phyloP scores from a whole-genome alignment of 2,888 invertebrate genomes.

The Rhorus exstirpatorius region DNA sequence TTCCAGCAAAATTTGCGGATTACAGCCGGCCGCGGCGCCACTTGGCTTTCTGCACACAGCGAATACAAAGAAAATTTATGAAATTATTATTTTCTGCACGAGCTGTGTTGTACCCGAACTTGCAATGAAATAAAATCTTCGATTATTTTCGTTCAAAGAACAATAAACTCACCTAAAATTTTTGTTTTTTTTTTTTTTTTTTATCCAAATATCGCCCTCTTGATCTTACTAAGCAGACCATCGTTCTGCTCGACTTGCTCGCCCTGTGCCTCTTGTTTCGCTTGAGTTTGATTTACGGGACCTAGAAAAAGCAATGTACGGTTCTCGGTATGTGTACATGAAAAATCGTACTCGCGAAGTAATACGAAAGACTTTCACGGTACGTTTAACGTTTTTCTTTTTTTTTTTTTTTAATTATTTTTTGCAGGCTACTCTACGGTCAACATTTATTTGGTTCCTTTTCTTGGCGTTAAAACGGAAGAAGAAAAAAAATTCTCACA shows the following conservation, averaged over 20 bases:
- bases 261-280: conserved; percentile 83
- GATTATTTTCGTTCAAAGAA: neutral
- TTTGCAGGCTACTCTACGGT: neutral
- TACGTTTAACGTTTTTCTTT: neutral
- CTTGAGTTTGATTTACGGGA: conserved; percentile 86
- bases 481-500: conserved; percentile 26
- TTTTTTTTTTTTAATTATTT: conserved; percentile 31
- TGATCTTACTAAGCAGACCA: conserved; percentile 88
- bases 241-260: conserved; percentile 83
- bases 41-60: too few species aligned
- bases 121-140: too few species aligned
- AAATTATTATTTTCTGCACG: too few species aligned
- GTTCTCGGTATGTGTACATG: conserved; percentile 57
- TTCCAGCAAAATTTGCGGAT: too few species aligned
- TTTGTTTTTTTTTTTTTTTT: conserved; percentile 54
- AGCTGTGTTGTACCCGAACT: too few species aligned
- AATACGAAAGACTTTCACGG: conserved; percentile 4
- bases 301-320: conserved; percentile 85
- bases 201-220: conserved; percentile 89
- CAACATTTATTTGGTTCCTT: conserved; percentile 27
- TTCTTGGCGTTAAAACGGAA: conserved; percentile 6
- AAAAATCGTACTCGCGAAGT: conserved; percentile 36
- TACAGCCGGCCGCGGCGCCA: too few species aligned
- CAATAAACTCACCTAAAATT: conserved; percentile 78
- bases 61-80: too few species aligned